Evolutionary conservation across 2,113 vertebrate species (phyloP), one percentile per base, ranked within the genome.

Genomic region (Pygoscelis adeliae): DNA sequence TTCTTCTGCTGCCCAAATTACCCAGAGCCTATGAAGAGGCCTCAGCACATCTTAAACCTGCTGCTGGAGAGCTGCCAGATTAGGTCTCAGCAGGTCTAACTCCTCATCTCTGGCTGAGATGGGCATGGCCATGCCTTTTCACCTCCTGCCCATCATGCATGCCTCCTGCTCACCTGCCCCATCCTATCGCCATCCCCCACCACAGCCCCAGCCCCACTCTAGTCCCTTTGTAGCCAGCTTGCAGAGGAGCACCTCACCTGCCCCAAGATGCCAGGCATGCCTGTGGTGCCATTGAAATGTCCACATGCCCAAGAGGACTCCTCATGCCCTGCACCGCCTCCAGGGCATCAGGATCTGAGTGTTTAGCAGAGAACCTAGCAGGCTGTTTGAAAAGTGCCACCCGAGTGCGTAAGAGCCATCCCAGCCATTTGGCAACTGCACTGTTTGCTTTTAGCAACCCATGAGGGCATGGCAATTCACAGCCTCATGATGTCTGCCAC

Each of bases 371-470:
- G 11, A 62, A 66, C 2, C 52, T 29, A 69, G 32, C 22, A 62
- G 14, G 10, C 32, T 2, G 1, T 69, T 55, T 58, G 55, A n/a
- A 25, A 79, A 80, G 22, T 52, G 29, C 49, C 42, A 30, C 15
- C 36, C 0, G 0, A n/a, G 13, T 19, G 30, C 1, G 0, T 62
- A 56, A 83, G 13, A 88, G 49, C 26, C 73, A 80, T 58, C 44
- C 30, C 44, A 71, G 69, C 21, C 58, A 21, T 67, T 32, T 71
- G 32, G 30, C n/a, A 59, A 34, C 49, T 27, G 29, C 34, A 38
- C 10, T 74, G 61, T 38, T 87, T 53, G 26, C 38, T 74, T 87
- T 63, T 26, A 63, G 72, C 27, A 79, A 7, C 22, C 25, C 59
- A 14, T 26, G 38, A 42, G 26, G 22, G 19, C 55, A 62, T n/a